phyloP scores from a whole-genome alignment of 1,140 invertebrate species.

The Coboldia fuscipes region DNA sequence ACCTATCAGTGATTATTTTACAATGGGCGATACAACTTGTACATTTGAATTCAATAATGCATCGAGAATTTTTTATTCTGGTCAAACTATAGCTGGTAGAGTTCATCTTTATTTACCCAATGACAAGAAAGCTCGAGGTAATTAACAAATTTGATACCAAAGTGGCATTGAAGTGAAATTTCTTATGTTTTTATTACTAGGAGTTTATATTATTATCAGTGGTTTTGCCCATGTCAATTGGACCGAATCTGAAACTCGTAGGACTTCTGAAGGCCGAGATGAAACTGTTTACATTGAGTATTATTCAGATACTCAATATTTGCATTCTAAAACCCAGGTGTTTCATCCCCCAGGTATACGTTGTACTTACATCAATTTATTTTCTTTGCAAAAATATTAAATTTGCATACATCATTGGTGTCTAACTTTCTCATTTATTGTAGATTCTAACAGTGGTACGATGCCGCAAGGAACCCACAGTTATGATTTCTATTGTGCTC shows the following conservation, averaged over 20 bases:
- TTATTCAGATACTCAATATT: too few relatives aligned
- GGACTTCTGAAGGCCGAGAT: conserved; percentile 4
- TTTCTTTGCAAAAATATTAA: too few relatives aligned
- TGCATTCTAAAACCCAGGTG: too few relatives aligned
- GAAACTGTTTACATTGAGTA: conserved; percentile 1
- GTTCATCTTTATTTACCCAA: conserved; percentile 23
- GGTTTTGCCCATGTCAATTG: neutral
- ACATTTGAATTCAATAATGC: too few relatives aligned
- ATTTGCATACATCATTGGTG: too few relatives aligned
- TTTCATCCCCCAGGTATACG: too few relatives aligned
- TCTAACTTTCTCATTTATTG: too few relatives aligned
- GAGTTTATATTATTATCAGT: neutral
- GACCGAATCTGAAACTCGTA: neutral
- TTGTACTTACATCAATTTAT: too few relatives aligned
- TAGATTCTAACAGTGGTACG: too few relatives aligned
- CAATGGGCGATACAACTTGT: too few relatives aligned
- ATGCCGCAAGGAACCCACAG: conserved; percentile 27
- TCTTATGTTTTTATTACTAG: conserved; percentile 3
- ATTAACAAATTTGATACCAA: conserved; percentile 1
- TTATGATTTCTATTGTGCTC: conserved; percentile 31
- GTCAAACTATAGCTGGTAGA: conserved; percentile 26
- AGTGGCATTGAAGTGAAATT: conserved; percentile 1
- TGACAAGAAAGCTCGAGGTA: conserved; percentile 25
- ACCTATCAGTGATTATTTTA: too few relatives aligned
- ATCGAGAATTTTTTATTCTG: conserved; percentile 28